A percentile compares a stretch with the other conserved stretches of the same genome.
These are phyloP conservation scores for Siniperca undulata DNA, from an alignment of 2,797 vertebrate genomes.

Conservation along the genomic window DNA sequence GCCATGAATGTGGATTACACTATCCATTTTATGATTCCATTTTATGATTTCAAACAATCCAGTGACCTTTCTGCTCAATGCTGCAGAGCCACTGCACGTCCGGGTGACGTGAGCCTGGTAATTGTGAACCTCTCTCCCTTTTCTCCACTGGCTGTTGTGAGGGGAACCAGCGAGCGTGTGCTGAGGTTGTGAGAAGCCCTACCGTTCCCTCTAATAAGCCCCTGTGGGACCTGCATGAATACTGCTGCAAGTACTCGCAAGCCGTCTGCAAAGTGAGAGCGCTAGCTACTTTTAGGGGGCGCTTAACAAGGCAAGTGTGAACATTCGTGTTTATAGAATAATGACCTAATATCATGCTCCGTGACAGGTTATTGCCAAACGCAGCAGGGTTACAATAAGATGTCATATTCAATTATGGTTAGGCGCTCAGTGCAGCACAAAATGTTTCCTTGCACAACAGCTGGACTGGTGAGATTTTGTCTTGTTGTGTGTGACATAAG, in stretches of 20 bases:
- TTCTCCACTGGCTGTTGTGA: conserved; percentile 68
- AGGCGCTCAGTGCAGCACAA: conserved; percentile 9
- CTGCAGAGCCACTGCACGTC: conserved; percentile 68
- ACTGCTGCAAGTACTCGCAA: conserved; percentile 73
- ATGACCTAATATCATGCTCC: conserved; percentile 66
- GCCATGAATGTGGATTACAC: conserved; percentile 26
- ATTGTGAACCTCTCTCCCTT: conserved; percentile 71
- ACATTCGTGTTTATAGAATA: conserved; percentile 72
- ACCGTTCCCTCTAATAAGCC: conserved; percentile 81
- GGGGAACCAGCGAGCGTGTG: conserved; percentile 59
- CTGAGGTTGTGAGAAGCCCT: conserved; percentile 75
- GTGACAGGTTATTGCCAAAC: conserved; percentile 63
- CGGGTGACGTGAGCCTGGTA: conserved; percentile 63
- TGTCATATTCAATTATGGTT: conserved; percentile 55
- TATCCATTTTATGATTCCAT: conserved; percentile 34
- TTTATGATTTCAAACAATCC: conserved; percentile 63
- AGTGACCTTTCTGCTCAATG: conserved; percentile 68
- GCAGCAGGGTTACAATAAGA: conserved; percentile 56
- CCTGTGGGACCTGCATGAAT: conserved; percentile 77
- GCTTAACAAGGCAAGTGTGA: conserved; percentile 76
- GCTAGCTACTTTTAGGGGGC: conserved; percentile 55
- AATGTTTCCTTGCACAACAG: conserved; percentile 30
- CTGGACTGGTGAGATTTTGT: conserved; percentile 20
- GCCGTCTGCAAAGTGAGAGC: conserved; percentile 69
- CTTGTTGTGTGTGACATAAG: conserved; percentile 14